Base-by-base conservation (phyloP, 2,797 vertebrate genomes). In the Coluber constrictor region DNA sequence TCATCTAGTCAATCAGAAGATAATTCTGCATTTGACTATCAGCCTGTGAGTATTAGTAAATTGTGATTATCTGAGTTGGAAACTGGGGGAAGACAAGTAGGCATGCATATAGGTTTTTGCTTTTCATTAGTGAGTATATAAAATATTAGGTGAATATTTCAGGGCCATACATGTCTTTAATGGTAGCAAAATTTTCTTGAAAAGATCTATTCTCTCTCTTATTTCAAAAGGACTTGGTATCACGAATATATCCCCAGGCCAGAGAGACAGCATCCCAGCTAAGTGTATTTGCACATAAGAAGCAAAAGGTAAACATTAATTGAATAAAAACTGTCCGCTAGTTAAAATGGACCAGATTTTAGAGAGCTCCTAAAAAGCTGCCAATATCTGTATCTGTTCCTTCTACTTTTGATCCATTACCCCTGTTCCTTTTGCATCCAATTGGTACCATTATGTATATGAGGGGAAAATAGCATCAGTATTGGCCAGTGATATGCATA, bases 1-100 rank as follows among this genome's bases (percentile, higher is more conserved):
- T 92, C 95, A 89, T 98, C 97, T 93, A 96, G 98, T 94, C 97
- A 98, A 92, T 96, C 98, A 57, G 98, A 97, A 92, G 98, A 99
- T 66, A 97, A 97, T 61, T 99, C 97, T 86, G 95, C 96, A 94
- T 97, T 97, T 12, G 98, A 99, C 55, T 98, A 98, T 95, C 97
- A 97, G 47, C 94, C 96, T n/a, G 96, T 98, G 90, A 96, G 93
- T 91, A 89, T 32, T 47, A 8, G 15, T 32, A 32, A 88, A 55
- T 55, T 27, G n/a, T 29, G 16, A 54, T 7, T 66, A 20, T 90
- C 79, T n/a, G 20, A 25, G 25, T n/a, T 56, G 29, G 20, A 90
- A 70, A 29, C 1, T n/a, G 51, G 15, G 3, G 29, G 51, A 27
- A 51, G 25, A 87, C 27, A 87, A 16, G 43, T 11, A 47, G 51